phyloP scores from a whole-genome alignment of 2,113 vertebrate genomes.

The Campylorhamphus procurvoides region DNA sequence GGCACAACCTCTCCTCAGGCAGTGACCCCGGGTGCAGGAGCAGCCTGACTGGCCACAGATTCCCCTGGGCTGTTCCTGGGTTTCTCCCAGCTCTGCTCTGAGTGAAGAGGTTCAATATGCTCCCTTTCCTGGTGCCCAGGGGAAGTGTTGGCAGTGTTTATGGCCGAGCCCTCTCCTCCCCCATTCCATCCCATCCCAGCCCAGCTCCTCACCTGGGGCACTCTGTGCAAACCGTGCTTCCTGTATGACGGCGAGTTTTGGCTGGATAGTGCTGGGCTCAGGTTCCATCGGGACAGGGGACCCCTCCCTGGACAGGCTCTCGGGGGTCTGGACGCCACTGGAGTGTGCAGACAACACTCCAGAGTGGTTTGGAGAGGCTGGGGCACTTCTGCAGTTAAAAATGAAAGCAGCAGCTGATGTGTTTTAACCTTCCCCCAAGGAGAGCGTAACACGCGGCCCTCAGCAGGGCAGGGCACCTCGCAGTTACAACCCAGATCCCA shows the following conservation, averaged over 20 bases:
- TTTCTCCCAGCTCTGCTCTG: not conserved
- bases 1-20: not conserved
- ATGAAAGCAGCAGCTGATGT: conserved; percentile 55
- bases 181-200: no score
- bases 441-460: not conserved
- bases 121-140: fast-evolving
- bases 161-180: not conserved
- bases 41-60: not conserved
- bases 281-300: conserved; percentile 93
- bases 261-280: conserved; percentile 85
- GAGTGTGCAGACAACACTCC: conserved; percentile 94
- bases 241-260: conserved; percentile 94
- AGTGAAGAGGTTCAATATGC: not conserved
- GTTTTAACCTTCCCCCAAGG: conserved; percentile 14
- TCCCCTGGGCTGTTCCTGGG: fast-evolving
- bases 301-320: conserved; percentile 95
- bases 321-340: conserved; percentile 96
- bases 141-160: fast-evolving
- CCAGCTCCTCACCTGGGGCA: conserved; percentile 81
- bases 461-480: conserved; percentile 38
- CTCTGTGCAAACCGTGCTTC: conserved; percentile 96
- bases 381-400: conserved; percentile 87
- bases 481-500: not conserved
- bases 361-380: conserved; percentile 94
- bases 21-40: not conserved